Percentiles rank a stretch among this genome's conserved stretches.
phyloP scores from a whole-genome alignment of 2,797 vertebrate species.

The Cottoperca gobio region DNA sequence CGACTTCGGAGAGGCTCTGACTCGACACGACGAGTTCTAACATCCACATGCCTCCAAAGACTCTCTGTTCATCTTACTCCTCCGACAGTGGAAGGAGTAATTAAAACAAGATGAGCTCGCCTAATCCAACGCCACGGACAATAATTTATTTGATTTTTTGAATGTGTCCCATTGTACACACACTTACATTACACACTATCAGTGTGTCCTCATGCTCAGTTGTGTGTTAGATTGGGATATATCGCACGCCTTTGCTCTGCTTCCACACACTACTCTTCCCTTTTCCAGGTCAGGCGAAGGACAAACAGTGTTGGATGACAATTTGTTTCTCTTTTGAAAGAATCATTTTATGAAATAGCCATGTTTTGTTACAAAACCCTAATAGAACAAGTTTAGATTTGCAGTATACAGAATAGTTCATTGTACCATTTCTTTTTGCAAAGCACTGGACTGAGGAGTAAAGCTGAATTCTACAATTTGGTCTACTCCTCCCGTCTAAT shows the following conservation, averaged over 20 bases:
- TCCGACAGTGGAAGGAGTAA: slow-evolving; percentile 24
- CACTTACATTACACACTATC: slow-evolving; percentile 35
- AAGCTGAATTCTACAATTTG: slow-evolving; percentile 35
- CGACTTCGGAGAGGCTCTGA: slow-evolving; percentile 97
- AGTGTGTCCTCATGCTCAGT: slow-evolving; percentile 43
- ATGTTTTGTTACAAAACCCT: slow-evolving; percentile 37
- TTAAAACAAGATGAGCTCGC: slow-evolving; percentile 43
- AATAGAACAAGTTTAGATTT: slow-evolving; percentile 38
- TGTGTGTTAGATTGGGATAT: slow-evolving; percentile 36
- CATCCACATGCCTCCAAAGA: slow-evolving; percentile 55
- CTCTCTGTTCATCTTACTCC: slow-evolving; percentile 56
- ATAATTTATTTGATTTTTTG: slow-evolving; percentile 91
- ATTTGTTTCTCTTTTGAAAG: slow-evolving; percentile 16
- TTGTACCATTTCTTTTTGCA: slow-evolving; percentile 29
- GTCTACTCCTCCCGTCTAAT: slow-evolving; percentile 32
- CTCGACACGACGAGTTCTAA: slow-evolving; percentile 96
- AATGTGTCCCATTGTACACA: slow-evolving; percentile 71
- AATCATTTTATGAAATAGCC: slow-evolving; percentile 29
- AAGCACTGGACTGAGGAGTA: slow-evolving; percentile 64
- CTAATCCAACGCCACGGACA: slow-evolving; percentile 75
- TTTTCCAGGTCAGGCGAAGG: slow-evolving; percentile 21
- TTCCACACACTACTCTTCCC: slow-evolving; percentile 35
- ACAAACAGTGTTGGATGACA: slow-evolving; percentile 33
- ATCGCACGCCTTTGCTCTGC: slow-evolving; percentile 45
- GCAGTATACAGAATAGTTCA: slow-evolving; percentile 32